Base-by-base conservation (phyloP, 2,797 vertebrate genomes). In the Arremon aurantiirostris region DNA sequence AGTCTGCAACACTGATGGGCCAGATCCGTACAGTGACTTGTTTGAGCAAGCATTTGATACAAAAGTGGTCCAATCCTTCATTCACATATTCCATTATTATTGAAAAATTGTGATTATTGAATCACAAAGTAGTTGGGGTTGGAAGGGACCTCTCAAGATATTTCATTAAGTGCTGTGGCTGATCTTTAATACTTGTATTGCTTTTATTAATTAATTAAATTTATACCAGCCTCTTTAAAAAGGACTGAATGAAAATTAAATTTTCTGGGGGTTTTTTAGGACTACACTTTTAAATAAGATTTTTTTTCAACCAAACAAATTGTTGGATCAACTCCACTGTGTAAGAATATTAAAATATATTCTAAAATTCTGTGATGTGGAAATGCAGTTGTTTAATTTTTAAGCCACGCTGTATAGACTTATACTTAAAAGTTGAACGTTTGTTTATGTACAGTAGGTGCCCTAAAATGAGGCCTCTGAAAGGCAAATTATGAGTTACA, bases 361-460 rank as follows among this genome's bases (percentile, higher is more conserved):
- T 97, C 96, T 97, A 94, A 90, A 96, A 86, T 97, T 97, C 89
- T 89, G 79, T 94, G 97, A 92, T 92, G 82, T 22, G 76, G 39
- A 77, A 94, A 86, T 57, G 57, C 68, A 92, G 82, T 85, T 12
- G 0, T 91, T 96, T 96, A 94, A 89, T 84, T 95, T 96, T 95
- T 86, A 95, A 95, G 87, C 84, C 88, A 81, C 66, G 64, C 28
- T 77, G 82, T 96, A 90, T 95, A 92, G 46, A 81, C 89, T 94
- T 97, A 89, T 78, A 93, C 76, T 96, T 97, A 92, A 97, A 97
- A 97, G 82, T 70, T 90, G 83, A 86, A 90, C 95, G 73, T 96
- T 98, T 97, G 86, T 89, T 93, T 97, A 88, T 70, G 55, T 94
- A 63, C 56, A 92, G 82, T 85, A 94, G 88, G 70, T 93, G 73